A percentile compares a stretch with the other conserved stretches of the same genome.
These are phyloP conservation scores for Upupa epops DNA, from an alignment of 2,113 vertebrate genomes.

Conservation along the genomic window DNA sequence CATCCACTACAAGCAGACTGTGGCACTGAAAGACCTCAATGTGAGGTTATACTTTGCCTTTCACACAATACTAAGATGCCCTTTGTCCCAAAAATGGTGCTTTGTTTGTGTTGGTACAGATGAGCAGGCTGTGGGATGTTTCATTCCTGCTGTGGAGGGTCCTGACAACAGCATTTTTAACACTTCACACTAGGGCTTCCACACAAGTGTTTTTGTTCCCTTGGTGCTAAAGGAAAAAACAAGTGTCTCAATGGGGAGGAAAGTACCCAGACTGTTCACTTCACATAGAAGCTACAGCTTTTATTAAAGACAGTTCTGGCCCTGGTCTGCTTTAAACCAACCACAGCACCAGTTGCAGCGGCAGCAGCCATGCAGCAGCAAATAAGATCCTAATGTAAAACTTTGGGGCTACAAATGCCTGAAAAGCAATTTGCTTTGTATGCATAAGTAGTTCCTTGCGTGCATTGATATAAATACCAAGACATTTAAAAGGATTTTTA, in stretches of 20 bases:
- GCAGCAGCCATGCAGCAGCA: background rate
- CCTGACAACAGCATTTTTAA: accelerated
- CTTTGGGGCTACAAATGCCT: background rate
- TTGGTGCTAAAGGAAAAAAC: background rate
- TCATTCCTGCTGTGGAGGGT: accelerated
- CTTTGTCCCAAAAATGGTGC: background rate
- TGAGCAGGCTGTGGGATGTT: accelerated
- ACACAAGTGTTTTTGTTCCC: background rate
- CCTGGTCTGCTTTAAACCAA: background rate
- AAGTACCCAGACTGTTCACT: background rate
- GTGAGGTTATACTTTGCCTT: background rate
- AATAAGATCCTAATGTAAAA: background rate
- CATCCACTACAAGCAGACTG: background rate
- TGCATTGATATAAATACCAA: background rate
- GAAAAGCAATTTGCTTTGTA: background rate
- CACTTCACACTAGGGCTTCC: accelerated
- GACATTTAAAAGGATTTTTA: background rate
- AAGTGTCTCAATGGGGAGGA: background rate
- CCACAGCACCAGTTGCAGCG: background rate
- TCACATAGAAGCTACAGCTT: background rate
- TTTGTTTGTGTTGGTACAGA: too few species aligned
- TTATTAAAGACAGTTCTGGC: background rate
- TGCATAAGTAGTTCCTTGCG: accelerated
- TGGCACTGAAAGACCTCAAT: background rate
- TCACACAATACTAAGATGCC: accelerated